phyloP scores from a whole-genome alignment of 2,113 vertebrate species.

The Isurus oxyrinchus region DNA sequence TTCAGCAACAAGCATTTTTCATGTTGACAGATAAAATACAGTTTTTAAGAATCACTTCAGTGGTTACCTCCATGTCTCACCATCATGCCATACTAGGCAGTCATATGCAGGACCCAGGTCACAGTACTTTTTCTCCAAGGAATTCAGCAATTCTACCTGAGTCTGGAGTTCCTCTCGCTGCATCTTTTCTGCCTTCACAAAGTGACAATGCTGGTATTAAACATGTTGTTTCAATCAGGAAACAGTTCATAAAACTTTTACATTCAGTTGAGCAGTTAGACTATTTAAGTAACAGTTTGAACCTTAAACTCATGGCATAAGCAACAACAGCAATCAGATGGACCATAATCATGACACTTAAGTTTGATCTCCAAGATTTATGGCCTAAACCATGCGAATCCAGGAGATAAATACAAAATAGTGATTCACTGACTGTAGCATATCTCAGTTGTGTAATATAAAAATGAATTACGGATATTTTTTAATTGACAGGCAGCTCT shows the following conservation, averaged over 20 bases:
- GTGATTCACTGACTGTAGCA: too few relatives aligned
- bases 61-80: constrained; percentile 78
- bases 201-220: neutral
- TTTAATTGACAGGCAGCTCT: too few relatives aligned
- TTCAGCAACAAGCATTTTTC: neutral
- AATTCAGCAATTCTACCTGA: constrained; percentile 81
- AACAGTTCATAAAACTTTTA: neutral
- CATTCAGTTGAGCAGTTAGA: neutral
- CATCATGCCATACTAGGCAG: constrained; percentile 90
- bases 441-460: too few relatives aligned
- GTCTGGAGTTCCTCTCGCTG: constrained; percentile 88
- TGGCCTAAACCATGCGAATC: neutral
- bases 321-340: neutral
- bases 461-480: too few relatives aligned
- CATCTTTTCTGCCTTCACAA: constrained; percentile 73
- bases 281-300: neutral
- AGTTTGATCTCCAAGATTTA: neutral
- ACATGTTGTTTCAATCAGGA: neutral
- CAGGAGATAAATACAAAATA: too few relatives aligned
- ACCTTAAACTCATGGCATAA: neutral
- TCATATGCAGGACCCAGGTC: constrained; percentile 96
- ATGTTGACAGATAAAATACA: neutral
- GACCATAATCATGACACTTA: neutral
- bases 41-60: neutral
- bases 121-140: constrained; percentile 92